Base-by-base conservation (phyloP, 1,140 invertebrate genomes). In the Dufourea novaeangliae region DNA sequence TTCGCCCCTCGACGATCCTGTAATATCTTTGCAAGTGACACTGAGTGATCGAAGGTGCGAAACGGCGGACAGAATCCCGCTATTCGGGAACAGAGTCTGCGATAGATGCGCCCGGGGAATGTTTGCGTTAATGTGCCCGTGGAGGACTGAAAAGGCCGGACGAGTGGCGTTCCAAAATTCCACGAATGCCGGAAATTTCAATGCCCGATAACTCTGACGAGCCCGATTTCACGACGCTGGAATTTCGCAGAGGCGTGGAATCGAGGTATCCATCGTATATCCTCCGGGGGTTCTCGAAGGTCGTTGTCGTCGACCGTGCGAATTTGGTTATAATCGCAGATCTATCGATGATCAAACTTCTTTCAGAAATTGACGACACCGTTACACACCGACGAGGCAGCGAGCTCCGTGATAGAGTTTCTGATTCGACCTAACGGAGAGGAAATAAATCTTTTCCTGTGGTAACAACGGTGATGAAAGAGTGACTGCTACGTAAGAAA, bases 171-270 rank as follows among this genome's bases (percentile, higher is more conserved):
- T 5, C 8, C 20, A 14, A 27, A 46, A 74, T 79, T 67, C n/a
- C 14, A 62, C n/a, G 27, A 56, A 68, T 75, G 74, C 70, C 20
- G 7, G 12, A 44, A 68, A 81, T 63, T 37, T 76, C 52, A 41
- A 50, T 32, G 7, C 11, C 7, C 71, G 41, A 32, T 29, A 7
- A 46, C 0, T 54, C 41, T 50, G 22, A 25, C 20, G 12, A 68
- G 32, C 14, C 12, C 7, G 63, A 68, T 79, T 39, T 50, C 50
- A 68, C n/a, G 22, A 59, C 41, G 27, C 34, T 50, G 27, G 34
- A 69, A 75, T 79, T 44, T 44, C 41, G 41, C n/a, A 6, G 50
- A 52, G 6, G 10, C 10, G 41, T 7, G 1, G 10, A 52, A 25
- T 52, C 7, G 8, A 54, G 52, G 10, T 29, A 2, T 14, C 52